Percentiles rank a stretch among this genome's conserved stretches.
Conservation (phyloP, 2,113 vertebrate genomes). For the Rhipidura dahli region DNA sequence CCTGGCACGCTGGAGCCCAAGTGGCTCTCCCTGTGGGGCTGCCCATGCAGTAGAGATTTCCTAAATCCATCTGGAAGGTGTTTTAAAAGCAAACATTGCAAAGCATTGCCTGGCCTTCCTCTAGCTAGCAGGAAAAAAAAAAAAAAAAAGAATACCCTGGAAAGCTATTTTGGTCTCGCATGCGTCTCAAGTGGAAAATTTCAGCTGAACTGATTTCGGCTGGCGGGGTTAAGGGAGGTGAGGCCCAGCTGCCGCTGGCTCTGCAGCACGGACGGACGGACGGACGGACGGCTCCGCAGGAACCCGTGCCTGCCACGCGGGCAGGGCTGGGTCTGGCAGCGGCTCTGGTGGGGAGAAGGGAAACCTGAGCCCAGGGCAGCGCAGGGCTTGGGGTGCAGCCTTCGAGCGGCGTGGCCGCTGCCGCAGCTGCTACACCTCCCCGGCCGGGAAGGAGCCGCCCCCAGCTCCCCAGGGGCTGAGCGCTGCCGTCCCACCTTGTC, state of each 20-base stretch:
- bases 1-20: rapidly evolving
- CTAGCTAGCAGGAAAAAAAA: not conserved
- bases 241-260: not conserved
- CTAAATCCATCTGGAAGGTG: not conserved
- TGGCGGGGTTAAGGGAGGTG: constrained; percentile 1
- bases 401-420: not conserved
- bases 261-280: not conserved
- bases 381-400: rapidly evolving
- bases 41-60: not conserved
- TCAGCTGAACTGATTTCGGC: not conserved
- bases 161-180: not conserved
- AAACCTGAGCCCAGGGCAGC: not conserved
- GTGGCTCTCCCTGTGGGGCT: not conserved
- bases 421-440: not conserved
- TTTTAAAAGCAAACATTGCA: not conserved
- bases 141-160: not conserved
- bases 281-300: not conserved
- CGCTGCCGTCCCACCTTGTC: rapidly evolving
- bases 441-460: rapidly evolving
- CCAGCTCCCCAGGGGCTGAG: rapidly evolving
- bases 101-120: not conserved
- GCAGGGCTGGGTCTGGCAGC: not conserved
- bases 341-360: not conserved
- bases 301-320: not conserved
- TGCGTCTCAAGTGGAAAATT: constrained; percentile 31